Evolutionary conservation across 2,888 invertebrate genomes (phyloP), one percentile per base, ranked within the genome.

Genomic region (Ceramica pisi): DNA sequence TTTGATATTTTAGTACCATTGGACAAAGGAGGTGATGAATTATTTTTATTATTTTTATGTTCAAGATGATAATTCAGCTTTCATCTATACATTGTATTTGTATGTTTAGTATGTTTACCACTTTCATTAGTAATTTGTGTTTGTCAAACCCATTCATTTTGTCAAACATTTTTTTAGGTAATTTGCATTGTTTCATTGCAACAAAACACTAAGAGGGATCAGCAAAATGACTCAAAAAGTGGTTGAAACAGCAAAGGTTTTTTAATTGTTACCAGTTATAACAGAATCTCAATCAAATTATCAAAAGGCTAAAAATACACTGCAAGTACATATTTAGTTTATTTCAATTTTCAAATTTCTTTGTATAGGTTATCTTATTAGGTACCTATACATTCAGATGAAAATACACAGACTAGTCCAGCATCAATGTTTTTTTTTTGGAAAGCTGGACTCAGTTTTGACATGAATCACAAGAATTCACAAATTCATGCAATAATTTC

Each of bases 1-100:
- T 31, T 48, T 71, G 7, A 7, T 2, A 21, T 31, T 26, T 14
- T 14, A 35, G n/a, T 63, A 1, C 7, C 26, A 50, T 21, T 56
- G 48, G 48, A 69, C n/a, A 70, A 44, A 44, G 16, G 16, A 31
- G 46, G 31, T 72, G 26, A 69, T 38, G 16, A 46, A 14, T 44
- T 19, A 9, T 7, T 46, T 35, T 60, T 46, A 19, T 35, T 55
- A 44, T 44, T 1, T 38, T 1, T 19, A 6, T 41, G 8, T 31
- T 35, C 6, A 19, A 10, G 14, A 23, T 51, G 46, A 51, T 44
- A 50, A 7, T 44, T 23, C 35, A 23, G 19, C 50, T 19, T 21
- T 12, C 7, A 56, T 56, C 12, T 53, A 26, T 1, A 26, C 8
- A 26, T 53, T 26, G 51, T 23, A 6, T 16, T 53, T 16, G 1